These are phyloP conservation scores for Pristionchus japonicus DNA, from an alignment of 2,888 invertebrate species.

Conservation along the genomic window DNA sequence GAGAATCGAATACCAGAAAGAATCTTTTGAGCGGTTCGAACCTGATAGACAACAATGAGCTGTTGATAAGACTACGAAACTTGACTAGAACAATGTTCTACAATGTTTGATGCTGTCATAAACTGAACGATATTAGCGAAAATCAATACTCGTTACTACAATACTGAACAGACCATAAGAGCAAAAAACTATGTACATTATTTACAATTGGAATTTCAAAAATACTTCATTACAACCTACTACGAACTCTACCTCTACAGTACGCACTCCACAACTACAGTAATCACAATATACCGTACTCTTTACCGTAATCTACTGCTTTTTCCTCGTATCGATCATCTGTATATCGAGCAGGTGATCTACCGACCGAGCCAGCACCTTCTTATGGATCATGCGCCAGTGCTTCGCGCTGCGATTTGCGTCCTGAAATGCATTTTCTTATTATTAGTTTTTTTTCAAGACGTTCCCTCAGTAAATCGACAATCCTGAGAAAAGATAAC, in stretches of 20 bases:
- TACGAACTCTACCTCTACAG: background rate
- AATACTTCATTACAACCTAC: background rate
- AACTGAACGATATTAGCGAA: background rate
- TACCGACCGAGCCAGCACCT: constrained; percentile 12
- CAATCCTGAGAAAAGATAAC: no score
- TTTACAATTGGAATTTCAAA: background rate
- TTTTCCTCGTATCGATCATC: constrained; percentile 26
- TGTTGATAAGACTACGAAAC: background rate
- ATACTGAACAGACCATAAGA: background rate
- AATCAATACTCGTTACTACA: background rate
- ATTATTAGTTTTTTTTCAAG: no score
- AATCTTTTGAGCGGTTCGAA: background rate
- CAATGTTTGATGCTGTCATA: background rate
- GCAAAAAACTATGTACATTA: background rate
- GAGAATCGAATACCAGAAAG: background rate
- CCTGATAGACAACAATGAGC: background rate
- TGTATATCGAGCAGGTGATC: constrained; percentile 9
- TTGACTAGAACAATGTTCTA: background rate
- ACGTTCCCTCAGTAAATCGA: no score
- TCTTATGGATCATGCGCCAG: background rate
- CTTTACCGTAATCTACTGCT: no score
- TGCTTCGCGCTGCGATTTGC: background rate
- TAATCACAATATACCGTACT: no score
- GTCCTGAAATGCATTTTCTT: no score
- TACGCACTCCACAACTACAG: background rate